Evolutionary conservation across 2,888 invertebrate genomes (phyloP), one percentile per base, ranked within the genome.

Genomic region (Eristalinus sepulchralis): DNA sequence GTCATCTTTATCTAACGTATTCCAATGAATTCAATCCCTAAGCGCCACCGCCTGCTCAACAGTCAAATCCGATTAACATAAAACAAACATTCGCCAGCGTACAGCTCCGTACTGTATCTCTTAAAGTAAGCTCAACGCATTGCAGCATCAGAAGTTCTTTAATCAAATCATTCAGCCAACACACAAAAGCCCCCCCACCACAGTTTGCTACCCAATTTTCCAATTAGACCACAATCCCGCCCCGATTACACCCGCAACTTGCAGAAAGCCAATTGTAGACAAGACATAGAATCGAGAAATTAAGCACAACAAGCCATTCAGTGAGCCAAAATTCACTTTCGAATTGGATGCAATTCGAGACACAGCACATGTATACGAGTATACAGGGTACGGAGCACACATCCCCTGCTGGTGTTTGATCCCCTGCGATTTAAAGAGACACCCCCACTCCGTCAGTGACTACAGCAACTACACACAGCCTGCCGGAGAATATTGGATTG

Each of bases 261-360:
- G 27, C 77, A 66, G 55, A 63, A 82, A 82, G 59, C 72, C 68
- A 85, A 81, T 77, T 72, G 71, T 53, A 77, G 63, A 55, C 72
- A 70, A 72, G 62, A 33, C 67, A 72, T 60, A 33, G 77, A 73
- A 77, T 82, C 64, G 59, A 85, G 77, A 72, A 85, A 82, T 85
- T 85, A 73, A 85, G 57, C 67, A 85, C 72, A 80, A 85, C 77
- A 82, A 82, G 71, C 75, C 13, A 73, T 80, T 73, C 39, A 63
- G 72, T 36, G 75, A 81, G 67, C 82, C 77, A 73, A 82, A 78
- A 77, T 82, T 78, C 85, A 68, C 77, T 81, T 78, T 82, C 68
- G 57, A 82, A 85, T 82, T 85, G 73, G 82, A 68, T 85, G 82
- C 68, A 85, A 77, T 76, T 76, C 76, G 66, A 67, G 53, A 64